A percentile compares a stretch with the other conserved stretches of the same genome.
Conservation (phyloP, 2,113 vertebrate genomes). For the Brevimyrus niger region DNA sequence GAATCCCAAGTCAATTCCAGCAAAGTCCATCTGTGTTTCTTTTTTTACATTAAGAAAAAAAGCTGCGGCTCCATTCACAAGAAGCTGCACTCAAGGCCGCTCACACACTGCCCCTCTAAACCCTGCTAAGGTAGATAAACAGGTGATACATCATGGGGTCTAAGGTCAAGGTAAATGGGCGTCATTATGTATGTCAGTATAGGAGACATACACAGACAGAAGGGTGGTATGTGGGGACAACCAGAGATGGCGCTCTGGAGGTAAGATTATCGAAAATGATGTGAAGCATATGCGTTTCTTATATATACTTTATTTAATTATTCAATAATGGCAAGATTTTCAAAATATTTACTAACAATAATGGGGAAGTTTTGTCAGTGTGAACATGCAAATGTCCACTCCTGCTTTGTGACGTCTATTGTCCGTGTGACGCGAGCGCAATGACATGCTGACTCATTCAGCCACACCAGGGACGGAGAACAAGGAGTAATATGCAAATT, state of each 20-base stretch:
- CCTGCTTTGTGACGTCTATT: background rate
- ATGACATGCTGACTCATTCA: background rate
- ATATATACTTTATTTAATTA: too few relatives aligned
- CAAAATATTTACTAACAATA: background rate
- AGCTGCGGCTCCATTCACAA: background rate
- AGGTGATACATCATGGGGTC: background rate
- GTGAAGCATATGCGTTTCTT: background rate
- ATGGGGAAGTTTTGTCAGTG: background rate
- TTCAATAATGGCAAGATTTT: too few relatives aligned
- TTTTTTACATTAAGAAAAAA: background rate
- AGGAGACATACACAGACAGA: background rate
- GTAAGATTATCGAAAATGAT: background rate
- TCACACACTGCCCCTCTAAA: background rate
- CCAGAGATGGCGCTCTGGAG: background rate
- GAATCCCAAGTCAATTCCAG: background rate
- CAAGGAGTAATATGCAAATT: background rate
- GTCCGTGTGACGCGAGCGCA: background rate
- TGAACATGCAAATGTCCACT: background rate
- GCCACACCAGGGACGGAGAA: background rate
- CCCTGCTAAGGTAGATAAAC: background rate
- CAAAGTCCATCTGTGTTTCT: background rate
- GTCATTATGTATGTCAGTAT: background rate
- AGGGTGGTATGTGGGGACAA: background rate
- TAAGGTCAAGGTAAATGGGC: background rate
- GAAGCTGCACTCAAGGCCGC: background rate